Conservation (phyloP, 2,888 invertebrate species). For the Acronicta alni region DNA sequence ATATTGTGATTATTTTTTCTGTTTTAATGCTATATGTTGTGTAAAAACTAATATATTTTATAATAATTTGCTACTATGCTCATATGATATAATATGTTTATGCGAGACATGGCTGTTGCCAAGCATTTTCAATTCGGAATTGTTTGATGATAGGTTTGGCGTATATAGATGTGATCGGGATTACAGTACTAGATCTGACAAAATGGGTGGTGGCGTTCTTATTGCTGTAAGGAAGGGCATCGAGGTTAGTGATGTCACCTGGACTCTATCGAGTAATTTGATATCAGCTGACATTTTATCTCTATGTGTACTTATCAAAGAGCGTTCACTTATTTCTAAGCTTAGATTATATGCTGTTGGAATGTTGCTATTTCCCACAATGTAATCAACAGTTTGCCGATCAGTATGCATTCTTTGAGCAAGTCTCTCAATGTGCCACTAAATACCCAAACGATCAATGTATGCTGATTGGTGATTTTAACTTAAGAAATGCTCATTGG, state of each 20-base stretch:
- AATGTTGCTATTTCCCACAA: slow-evolving; percentile 6
- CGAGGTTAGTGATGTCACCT: neutral
- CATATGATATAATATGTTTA: too few relatives aligned
- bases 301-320: neutral
- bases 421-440: neutral
- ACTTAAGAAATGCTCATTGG: slow-evolving; percentile 8
- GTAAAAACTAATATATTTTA: too few relatives aligned
- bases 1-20: too few relatives aligned
- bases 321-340: neutral
- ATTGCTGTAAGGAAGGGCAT: slow-evolving; percentile 4
- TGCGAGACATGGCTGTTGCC: neutral
- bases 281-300: slow-evolving; percentile 5
- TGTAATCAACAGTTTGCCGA: neutral
- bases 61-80: too few relatives aligned
- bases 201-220: slow-evolving; percentile 3
- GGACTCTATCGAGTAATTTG: neutral
- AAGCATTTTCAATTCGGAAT: slow-evolving; percentile 2
- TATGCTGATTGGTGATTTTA: slow-evolving; percentile 6
- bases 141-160: slow-evolving; percentile 1
- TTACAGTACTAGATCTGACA: slow-evolving; percentile 3
- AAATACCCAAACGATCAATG: neutral
- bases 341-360: slow-evolving; percentile 1
- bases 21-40: too few relatives aligned
- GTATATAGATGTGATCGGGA: slow-evolving; percentile 9
- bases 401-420: neutral